Percentiles rank a stretch among this genome's conserved stretches.
Evolutionary conservation across 2,113 vertebrate genomes (phyloP).

Genomic region (Apodemus sylvaticus): DNA sequence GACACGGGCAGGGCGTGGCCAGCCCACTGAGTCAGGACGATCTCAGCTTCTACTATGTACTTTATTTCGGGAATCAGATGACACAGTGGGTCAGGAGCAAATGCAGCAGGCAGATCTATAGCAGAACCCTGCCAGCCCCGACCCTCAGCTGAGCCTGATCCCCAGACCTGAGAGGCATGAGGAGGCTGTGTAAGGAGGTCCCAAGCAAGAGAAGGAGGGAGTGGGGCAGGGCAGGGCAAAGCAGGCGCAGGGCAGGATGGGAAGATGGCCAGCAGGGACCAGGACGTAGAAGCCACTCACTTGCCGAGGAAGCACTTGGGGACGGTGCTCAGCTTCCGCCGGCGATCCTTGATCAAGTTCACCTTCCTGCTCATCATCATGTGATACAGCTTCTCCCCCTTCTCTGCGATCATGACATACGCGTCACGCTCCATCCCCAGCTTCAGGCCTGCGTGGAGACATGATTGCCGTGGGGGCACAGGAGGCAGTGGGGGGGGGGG

Average conservation of each 20-base stretch:
- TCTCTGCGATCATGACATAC: conserved; percentile 98
- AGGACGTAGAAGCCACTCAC: conserved; percentile 87
- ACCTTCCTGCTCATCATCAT: conserved; percentile 98
- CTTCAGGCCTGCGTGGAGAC: conserved; percentile 91
- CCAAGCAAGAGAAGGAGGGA: background rate
- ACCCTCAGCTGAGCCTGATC: background rate
- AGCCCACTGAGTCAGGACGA: background rate
- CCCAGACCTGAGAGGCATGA: background rate
- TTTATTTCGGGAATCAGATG: too few species aligned
- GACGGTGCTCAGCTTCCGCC: conserved; percentile 96
- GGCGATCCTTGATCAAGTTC: conserved; percentile 97
- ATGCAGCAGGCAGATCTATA: background rate
- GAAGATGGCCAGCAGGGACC: conserved; percentile 10
- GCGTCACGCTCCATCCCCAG: conserved; percentile 98
- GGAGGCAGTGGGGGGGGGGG: background rate
- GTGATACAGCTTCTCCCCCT: conserved; percentile 99
- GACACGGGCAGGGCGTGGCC: background rate
- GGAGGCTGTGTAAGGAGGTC: background rate
- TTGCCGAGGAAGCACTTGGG: conserved; percentile 99
- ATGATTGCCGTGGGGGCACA: background rate
- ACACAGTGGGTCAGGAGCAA: background rate
- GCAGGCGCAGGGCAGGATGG: background rate
- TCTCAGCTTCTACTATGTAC: background rate
- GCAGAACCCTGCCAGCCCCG: background rate
- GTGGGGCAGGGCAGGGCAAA: background rate